phyloP scores from a whole-genome alignment of 2,888 invertebrate species.

The Eupithecia subumbrata region DNA sequence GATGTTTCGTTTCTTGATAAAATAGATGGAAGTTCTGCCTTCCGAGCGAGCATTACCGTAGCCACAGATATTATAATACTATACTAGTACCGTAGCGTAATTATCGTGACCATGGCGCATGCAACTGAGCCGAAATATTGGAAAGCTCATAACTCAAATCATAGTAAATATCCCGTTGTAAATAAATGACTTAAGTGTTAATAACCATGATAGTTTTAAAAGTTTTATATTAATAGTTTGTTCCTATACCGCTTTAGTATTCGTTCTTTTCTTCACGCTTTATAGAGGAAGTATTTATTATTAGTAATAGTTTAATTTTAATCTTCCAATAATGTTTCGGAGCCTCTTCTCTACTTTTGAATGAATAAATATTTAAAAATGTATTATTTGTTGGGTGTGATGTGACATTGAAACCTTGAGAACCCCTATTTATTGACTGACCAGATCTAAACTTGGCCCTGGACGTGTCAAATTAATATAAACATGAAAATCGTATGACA shows the following conservation, averaged over 20 bases:
- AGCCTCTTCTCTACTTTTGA: not conserved
- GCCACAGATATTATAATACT: too few species aligned
- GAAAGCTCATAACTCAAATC: too few species aligned
- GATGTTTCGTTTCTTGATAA: not conserved
- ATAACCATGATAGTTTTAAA: too few species aligned
- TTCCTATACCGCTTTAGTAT: not conserved
- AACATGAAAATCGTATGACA: conserved; percentile 75
- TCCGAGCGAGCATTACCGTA: not conserved
- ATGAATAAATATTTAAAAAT: not conserved
- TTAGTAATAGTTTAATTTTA: not conserved
- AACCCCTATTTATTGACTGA: conserved; percentile 8
- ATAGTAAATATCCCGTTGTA: too few species aligned
- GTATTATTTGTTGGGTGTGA: not conserved
- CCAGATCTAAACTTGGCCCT: conserved; percentile 5
- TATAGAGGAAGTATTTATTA: not conserved
- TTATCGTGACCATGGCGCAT: too few species aligned
- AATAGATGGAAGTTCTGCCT: not conserved
- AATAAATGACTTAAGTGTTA: too few species aligned
- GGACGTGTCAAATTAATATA: conserved; percentile 61
- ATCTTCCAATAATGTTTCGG: not conserved
- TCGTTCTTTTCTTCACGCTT: not conserved
- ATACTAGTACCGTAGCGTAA: too few species aligned
- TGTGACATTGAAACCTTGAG: not conserved
- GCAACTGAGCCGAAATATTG: too few species aligned
- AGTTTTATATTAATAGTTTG: not conserved